phyloP scores from a whole-genome alignment of 2,113 vertebrate species.

The Motacilla alba region DNA sequence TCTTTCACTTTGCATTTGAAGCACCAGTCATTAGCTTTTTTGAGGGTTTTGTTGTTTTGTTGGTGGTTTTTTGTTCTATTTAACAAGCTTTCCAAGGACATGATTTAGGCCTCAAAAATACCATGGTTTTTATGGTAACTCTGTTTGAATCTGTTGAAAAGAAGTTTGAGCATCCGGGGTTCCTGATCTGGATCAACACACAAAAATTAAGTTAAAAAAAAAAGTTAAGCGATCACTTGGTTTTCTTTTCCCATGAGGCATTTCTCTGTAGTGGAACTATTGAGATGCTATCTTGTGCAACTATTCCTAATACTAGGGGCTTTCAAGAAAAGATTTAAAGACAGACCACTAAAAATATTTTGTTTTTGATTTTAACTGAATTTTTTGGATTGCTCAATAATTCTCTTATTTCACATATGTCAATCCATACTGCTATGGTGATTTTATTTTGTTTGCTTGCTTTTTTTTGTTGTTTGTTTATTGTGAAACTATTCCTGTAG shows the following conservation, averaged over 20 bases:
- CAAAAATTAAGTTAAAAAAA: background rate
- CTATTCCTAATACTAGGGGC: background rate
- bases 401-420: background rate
- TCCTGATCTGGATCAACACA: background rate
- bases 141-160: background rate
- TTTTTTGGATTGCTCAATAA: background rate
- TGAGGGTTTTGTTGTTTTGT: accelerated
- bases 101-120: background rate
- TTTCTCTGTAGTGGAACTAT: background rate
- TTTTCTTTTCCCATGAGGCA: background rate
- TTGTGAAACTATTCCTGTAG: background rate
- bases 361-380: background rate
- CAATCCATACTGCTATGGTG: background rate
- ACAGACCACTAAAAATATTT: background rate
- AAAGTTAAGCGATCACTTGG: background rate
- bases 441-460: background rate
- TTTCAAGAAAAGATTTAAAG: background rate
- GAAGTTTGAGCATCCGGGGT: background rate
- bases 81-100: background rate
- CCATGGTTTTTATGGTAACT: background rate
- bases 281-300: background rate
- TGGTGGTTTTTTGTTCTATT: accelerated
- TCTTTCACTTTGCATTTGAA: background rate
- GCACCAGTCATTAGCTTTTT: accelerated
- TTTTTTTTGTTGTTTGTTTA: background rate